Conservation (phyloP, 2,797 vertebrate genomes). For the Rhyacichthys aspro region DNA sequence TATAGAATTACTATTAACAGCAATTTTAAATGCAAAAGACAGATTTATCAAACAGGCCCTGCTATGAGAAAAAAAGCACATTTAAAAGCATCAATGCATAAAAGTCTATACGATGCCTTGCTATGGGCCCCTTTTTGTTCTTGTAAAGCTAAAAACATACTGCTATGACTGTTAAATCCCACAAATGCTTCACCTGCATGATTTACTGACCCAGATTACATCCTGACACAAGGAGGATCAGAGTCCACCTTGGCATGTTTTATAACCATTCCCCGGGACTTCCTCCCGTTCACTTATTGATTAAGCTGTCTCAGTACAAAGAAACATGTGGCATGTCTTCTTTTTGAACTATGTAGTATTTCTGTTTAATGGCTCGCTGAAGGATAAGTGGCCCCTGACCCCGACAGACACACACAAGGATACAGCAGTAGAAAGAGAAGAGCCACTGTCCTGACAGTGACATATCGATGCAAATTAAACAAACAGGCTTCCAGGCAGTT, state of each 20-base stretch:
- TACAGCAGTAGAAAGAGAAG: not conserved
- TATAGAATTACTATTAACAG: too few relatives aligned
- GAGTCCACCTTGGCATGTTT: not conserved
- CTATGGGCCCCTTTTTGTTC: too few relatives aligned
- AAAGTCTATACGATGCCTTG: too few relatives aligned
- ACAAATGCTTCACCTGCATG: not conserved
- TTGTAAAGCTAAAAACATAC: too few relatives aligned
- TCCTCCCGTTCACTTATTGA: constrained; percentile 17
- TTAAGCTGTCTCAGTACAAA: not conserved
- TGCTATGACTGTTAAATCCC: too few relatives aligned
- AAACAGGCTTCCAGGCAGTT: not conserved
- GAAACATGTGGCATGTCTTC: not conserved
- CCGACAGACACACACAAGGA: constrained; percentile 8
- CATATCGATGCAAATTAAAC: constrained; percentile 22
- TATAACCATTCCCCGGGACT: not conserved
- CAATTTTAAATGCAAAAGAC: too few relatives aligned
- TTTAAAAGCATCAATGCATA: too few relatives aligned
- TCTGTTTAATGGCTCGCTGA: constrained; percentile 7
- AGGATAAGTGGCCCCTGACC: constrained; percentile 24
- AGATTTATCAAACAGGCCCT: too few relatives aligned
- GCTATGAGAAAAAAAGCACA: too few relatives aligned
- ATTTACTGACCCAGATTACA: constrained; percentile 1
- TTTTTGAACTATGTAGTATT: not conserved
- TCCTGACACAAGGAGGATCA: not conserved
- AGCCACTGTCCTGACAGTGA: constrained; percentile 3